These are phyloP conservation scores for Nyctibius grandis DNA, from an alignment of 2,797 vertebrate species.

Conservation along the genomic window DNA sequence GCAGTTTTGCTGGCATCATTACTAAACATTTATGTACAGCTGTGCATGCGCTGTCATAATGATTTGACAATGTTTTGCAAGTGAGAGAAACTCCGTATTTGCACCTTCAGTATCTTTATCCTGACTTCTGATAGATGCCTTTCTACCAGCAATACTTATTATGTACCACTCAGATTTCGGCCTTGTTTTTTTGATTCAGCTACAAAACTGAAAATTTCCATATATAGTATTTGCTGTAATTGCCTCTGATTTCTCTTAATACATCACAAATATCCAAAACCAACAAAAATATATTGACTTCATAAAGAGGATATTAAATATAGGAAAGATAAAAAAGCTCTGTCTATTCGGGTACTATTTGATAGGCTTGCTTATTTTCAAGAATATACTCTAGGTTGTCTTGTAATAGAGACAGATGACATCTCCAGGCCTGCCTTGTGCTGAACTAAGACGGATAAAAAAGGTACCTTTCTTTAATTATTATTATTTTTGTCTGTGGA, in stretches of 20 bases:
- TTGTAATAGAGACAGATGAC: background rate
- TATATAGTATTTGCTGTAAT: background rate
- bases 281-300: background rate
- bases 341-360: background rate
- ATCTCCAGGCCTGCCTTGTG: background rate
- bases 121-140: background rate
- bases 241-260: background rate
- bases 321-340: background rate
- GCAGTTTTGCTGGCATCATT: background rate
- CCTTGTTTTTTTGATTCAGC: background rate
- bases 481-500: background rate
- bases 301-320: background rate
- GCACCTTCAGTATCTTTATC: background rate
- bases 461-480: background rate
- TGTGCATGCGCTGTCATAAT: background rate
- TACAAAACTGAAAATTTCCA: background rate
- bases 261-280: background rate
- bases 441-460: background rate
- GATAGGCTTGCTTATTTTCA: background rate
- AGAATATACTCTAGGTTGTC: background rate
- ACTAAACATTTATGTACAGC: constrained; percentile 21
- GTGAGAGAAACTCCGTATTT: background rate
- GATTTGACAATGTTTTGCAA: constrained; percentile 23
- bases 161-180: background rate
- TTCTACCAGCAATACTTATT: background rate